Base-by-base conservation (phyloP, 2,888 invertebrate genomes). In the Theretra japonica region DNA sequence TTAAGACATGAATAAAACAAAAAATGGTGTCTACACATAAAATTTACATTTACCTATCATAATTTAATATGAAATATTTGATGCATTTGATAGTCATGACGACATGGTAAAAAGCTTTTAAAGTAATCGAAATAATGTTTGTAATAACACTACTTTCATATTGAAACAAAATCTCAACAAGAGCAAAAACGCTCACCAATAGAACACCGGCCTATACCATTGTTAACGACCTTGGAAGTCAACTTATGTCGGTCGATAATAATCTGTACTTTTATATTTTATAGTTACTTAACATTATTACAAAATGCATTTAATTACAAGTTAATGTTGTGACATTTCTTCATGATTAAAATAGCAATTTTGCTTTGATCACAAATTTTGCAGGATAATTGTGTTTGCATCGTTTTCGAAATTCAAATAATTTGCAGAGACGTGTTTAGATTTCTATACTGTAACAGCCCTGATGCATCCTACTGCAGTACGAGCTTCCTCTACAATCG, bases 191-290 rank as follows among this genome's bases (percentile, higher is more conserved):
- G 50, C 53, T 21, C 30, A 17, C 33, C 48, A 25, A 56, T 71
- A 53, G 71, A 71, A 28, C 28, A 58, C 58, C 23, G 21, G 21
- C 70, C 75, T 77, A 75, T 75, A 75, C 72, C 33, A 33, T 15
- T 65, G 69, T 74, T 73, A 75, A 77, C 72, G 77, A 76, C 77
- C 82, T 80, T 80, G 76, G 75, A 76, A 33, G 76, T 75, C 72
- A 72, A 75, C 71, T 76, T 25, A 73, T 81, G 73, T 71, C 74
- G 72, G 41, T 71, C 70, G 79, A 81, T 80, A 75, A 73, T 6
- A 30, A 77, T 81, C 77, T 70, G 68, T 19, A 58, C 53, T 60
- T 53, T 53, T 53, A 53, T 53, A 58, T 58, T 53, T 19, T 57
- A 33, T 56, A 23, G 21, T 68, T 48, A 68, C 68, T 68, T 48